Evolutionary conservation across 2,888 invertebrate species (phyloP).

Genomic region (Apoda limacodes): DNA sequence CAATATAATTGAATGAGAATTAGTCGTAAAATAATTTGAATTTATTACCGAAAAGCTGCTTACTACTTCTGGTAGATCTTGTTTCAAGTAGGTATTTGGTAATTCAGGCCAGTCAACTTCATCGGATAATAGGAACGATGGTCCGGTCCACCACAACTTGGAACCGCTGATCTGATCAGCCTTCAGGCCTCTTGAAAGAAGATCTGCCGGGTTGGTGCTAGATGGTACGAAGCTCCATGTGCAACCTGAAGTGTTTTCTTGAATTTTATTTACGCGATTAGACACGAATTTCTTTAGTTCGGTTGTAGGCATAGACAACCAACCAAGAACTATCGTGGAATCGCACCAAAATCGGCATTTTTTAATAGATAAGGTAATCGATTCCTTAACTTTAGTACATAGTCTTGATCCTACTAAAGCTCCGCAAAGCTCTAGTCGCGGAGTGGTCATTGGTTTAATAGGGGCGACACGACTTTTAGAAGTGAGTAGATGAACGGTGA

Average conservation of each 20-base stretch:
- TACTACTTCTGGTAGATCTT: no score
- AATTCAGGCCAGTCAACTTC: no score
- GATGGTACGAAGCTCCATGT: slow-evolving; percentile 16
- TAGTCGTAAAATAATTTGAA: no score
- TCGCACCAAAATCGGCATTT: slow-evolving; percentile 5
- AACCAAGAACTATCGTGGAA: slow-evolving; percentile 9
- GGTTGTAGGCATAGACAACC: slow-evolving; percentile 4
- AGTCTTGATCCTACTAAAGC: slow-evolving; percentile 9
- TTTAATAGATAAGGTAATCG: slow-evolving; percentile 2
- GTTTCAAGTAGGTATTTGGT: no score
- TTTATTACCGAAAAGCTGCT: no score
- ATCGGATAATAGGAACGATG: no score
- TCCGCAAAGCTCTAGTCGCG: slow-evolving; percentile 10
- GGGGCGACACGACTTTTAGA: slow-evolving; percentile 8
- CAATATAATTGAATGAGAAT: no score
- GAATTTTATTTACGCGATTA: slow-evolving; percentile 12
- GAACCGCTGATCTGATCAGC: no score
- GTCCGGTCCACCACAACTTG: no score
- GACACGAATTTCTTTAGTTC: slow-evolving; percentile 9
- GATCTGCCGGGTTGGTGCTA: slow-evolving; percentile 15
- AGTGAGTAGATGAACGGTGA: slow-evolving; percentile 2
- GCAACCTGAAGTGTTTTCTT: slow-evolving; percentile 4
- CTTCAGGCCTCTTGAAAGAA: slow-evolving; percentile 15
- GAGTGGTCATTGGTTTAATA: slow-evolving; percentile 12
- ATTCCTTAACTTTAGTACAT: slow-evolving; percentile 2